Conservation (phyloP, 2,888 invertebrate species). For the Pollenia amentaria region DNA sequence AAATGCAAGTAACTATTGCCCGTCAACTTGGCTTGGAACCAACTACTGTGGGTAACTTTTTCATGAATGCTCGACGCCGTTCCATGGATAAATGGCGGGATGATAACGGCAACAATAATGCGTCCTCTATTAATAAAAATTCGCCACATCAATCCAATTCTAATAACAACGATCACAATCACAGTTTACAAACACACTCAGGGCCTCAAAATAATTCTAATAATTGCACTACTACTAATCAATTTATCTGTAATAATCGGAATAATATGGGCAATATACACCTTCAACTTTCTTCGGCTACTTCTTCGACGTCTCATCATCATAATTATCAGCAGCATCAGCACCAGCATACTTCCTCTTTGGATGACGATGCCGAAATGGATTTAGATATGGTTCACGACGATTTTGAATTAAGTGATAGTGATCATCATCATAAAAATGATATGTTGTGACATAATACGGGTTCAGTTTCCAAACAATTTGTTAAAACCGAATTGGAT, state of each 20-base stretch:
- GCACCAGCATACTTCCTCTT: slow-evolving; percentile 76
- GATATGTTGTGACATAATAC: slow-evolving; percentile 82
- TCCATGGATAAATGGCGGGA: slow-evolving; percentile 99
- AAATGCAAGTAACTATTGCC: slow-evolving; percentile 99
- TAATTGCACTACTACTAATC: slow-evolving; percentile 35
- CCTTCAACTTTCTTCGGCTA: slow-evolving; percentile 41
- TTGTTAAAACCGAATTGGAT: slow-evolving; percentile 63
- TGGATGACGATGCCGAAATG: slow-evolving; percentile 82
- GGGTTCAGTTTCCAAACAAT: slow-evolving; percentile 59
- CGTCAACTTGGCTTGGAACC: slow-evolving; percentile 98
- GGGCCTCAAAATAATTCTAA: slow-evolving; percentile 52
- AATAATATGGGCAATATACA: slow-evolving; percentile 60
- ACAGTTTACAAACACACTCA: slow-evolving; percentile 43
- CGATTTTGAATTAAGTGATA: slow-evolving; percentile 81
- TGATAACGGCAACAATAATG: slow-evolving; percentile 86
- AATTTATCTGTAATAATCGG: slow-evolving; percentile 57
- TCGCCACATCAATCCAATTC: slow-evolving; percentile 54
- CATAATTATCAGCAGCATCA: slow-evolving; percentile 60
- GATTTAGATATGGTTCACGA: slow-evolving; percentile 83
- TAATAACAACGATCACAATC: slow-evolving; percentile 45
- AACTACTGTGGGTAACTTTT: slow-evolving; percentile 99
- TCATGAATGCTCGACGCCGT: slow-evolving; percentile 99
- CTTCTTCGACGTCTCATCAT: slow-evolving; percentile 45
- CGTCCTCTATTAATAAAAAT: slow-evolving; percentile 4
- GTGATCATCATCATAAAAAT: slow-evolving; percentile 75